Base-by-base conservation (phyloP, 2,113 vertebrate genomes). In the Poeciliopsis turrubarensis region DNA sequence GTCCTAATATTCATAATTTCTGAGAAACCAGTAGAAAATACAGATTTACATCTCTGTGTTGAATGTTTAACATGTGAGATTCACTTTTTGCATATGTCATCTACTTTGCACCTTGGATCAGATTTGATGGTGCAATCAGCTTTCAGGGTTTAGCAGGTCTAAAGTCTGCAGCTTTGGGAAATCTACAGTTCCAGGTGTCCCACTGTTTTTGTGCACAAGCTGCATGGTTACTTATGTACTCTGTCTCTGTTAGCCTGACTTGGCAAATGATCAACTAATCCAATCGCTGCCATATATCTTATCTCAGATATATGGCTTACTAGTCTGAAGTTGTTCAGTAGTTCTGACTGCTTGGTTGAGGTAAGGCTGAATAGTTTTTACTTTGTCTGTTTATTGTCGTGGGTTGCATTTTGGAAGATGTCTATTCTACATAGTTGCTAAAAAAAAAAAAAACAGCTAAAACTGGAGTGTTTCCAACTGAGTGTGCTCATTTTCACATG, bases 311-410 rank as follows among this genome's bases (percentile, higher is more conserved):
- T n/a, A n/a, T n/a, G n/a, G 5, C 17, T n/a, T n/a, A n/a, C 0
- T 7, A 57, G 8, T 54, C 0, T 0, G 8, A 25, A 10, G 19
- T 11, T 57, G 9, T 57, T 57, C 8, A 10, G 19, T 31, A 30
- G 26, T 30, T 68, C 29, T 51, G 41, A 25, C 12, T 51, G 1
- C 19, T 26, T 14, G 47, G 26, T 9, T 31, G 10, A 68, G 60
- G 37, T 68, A 75, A 62, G 73, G 3, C 34, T 62, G 26, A 75
- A 47, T 30, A 47, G 32, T 47, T 68, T 68, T 51, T 51, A 26
- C 8, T 19, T 17, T 68, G 4, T 66, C 26, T 63, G 29, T 64
- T 3, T 14, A 30, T 63, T 30, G 14, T 63, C 31, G 13, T 32
- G 29, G 15, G 15, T 64, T 31, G 29, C 1, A 64, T 31, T 30